Evolutionary conservation across 2,797 vertebrate genomes (phyloP).

Genomic region (Propithecus deckenii): DNA sequence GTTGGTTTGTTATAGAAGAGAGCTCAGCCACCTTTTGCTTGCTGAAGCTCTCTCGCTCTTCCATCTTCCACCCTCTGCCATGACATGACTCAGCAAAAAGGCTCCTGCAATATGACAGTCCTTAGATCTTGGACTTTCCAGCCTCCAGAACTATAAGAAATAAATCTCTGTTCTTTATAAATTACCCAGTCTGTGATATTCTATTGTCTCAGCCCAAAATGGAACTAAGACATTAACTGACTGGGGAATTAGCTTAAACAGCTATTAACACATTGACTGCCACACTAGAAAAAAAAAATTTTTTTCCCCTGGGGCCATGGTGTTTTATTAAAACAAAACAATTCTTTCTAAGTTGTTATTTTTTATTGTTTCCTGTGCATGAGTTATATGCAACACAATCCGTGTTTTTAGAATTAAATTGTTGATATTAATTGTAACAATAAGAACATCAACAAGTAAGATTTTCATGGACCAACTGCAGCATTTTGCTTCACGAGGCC

Average conservation of each 20-base stretch:
- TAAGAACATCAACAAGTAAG: too few relatives aligned
- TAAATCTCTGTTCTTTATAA: not conserved
- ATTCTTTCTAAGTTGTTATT: too few relatives aligned
- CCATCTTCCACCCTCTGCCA: not conserved
- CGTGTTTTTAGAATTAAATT: too few relatives aligned
- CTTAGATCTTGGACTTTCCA: not conserved
- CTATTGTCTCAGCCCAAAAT: not conserved
- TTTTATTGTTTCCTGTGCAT: too few relatives aligned
- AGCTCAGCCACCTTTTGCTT: not conserved
- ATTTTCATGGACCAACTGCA: too few relatives aligned
- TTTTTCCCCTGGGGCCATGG: too few relatives aligned
- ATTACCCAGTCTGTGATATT: not conserved
- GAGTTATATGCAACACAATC: too few relatives aligned
- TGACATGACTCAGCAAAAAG: not conserved
- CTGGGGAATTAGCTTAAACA: not conserved
- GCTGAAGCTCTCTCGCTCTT: too few relatives aligned
- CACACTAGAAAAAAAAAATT: too few relatives aligned
- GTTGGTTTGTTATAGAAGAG: not conserved
- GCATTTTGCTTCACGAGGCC: too few relatives aligned
- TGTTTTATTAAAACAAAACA: too few relatives aligned
- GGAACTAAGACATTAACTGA: not conserved
- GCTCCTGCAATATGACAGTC: not conserved
- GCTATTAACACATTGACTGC: not conserved
- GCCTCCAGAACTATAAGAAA: not conserved
- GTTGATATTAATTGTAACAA: too few relatives aligned